Evolutionary conservation across 1,140 invertebrate species (phyloP).

Genomic region (Acyrthosiphon pisum): DNA sequence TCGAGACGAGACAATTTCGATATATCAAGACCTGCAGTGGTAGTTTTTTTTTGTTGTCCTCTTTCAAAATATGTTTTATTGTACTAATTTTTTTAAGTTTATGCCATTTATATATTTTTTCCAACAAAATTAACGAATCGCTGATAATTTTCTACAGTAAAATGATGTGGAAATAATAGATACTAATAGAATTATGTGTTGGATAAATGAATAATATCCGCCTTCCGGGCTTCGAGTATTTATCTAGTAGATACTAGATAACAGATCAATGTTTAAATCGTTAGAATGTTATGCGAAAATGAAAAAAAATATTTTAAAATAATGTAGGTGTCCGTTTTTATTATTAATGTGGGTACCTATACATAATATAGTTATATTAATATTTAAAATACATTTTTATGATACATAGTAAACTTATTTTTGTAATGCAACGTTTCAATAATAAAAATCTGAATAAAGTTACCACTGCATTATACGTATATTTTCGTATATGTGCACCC

Average conservation of each 20-base stretch:
- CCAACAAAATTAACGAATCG: too few relatives aligned
- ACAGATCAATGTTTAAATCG: background rate
- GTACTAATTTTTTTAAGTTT: too few relatives aligned
- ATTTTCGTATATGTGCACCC: background rate
- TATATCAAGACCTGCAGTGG: background rate
- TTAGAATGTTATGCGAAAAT: background rate
- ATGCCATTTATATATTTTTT: too few relatives aligned
- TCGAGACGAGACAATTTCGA: background rate
- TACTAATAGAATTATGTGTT: background rate
- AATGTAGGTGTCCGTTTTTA: background rate
- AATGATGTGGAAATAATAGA: background rate
- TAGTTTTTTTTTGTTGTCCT: background rate
- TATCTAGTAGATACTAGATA: background rate
- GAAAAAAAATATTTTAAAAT: background rate
- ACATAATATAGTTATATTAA: background rate
- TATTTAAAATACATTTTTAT: background rate
- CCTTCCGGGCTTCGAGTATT: rapidly evolving
- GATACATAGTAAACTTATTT: background rate
- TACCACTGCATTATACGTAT: background rate
- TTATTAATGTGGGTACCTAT: background rate
- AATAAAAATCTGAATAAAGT: background rate
- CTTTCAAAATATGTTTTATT: background rate
- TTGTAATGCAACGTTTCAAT: background rate
- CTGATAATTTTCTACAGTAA: background rate
- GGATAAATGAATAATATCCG: background rate